A percentile compares a stretch with the other conserved stretches of the same genome.
Evolutionary conservation across 2,113 vertebrate species (phyloP).

Genomic region (Atrichornis clamosus): DNA sequence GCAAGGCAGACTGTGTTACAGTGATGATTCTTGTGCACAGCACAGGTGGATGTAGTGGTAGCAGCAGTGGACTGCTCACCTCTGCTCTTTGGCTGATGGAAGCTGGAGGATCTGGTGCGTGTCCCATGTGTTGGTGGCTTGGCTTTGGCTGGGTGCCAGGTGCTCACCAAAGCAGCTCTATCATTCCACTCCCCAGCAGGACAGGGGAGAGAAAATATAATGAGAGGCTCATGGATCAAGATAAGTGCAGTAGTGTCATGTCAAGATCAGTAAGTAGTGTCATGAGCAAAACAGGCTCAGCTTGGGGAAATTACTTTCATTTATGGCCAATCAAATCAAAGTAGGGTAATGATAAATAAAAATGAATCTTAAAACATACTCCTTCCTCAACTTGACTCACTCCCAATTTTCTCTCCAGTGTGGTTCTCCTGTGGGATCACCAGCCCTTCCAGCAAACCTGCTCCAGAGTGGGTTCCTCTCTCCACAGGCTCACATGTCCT

Average conservation of each 20-base stretch:
- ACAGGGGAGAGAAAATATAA: not conserved
- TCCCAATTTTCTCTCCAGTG: not conserved
- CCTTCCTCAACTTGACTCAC: not conserved
- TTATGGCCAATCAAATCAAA: not conserved
- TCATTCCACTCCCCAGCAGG: not conserved
- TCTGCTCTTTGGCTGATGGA: not conserved
- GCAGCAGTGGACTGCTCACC: not conserved
- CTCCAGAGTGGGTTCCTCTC: not conserved
- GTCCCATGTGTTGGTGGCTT: not conserved
- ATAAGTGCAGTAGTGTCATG: too few species aligned
- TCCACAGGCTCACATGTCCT: not conserved
- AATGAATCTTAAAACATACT: not conserved
- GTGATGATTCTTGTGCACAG: not conserved
- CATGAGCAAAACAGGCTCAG: not conserved
- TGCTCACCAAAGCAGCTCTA: not conserved
- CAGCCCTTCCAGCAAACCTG: not conserved
- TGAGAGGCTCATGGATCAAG: fast-evolving
- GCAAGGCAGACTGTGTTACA: not conserved
- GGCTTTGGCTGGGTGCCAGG: too few species aligned
- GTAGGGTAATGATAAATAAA: not conserved
- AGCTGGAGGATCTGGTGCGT: not conserved
- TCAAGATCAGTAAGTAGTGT: too few species aligned
- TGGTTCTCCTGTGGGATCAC: not conserved
- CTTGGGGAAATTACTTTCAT: not conserved
- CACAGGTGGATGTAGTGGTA: fast-evolving